Conservation (phyloP, 1,140 invertebrate genomes). For the Drosophila lini region DNA sequence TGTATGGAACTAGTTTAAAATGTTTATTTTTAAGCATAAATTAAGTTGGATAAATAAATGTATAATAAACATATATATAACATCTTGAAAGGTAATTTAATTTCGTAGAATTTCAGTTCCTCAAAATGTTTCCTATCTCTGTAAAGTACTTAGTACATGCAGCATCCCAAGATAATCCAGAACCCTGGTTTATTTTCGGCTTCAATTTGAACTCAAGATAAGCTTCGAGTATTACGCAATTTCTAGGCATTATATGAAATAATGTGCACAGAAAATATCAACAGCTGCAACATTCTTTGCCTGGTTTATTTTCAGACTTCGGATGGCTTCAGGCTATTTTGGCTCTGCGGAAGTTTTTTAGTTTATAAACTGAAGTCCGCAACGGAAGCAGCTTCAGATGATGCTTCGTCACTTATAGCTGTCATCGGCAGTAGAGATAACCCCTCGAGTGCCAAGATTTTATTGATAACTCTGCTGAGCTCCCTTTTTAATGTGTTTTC, state of each 20-base stretch:
- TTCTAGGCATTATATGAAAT: slow-evolving; percentile 8
- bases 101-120: too few species aligned
- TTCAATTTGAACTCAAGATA: slow-evolving; percentile 21
- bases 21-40: background rate
- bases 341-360: slow-evolving; percentile 21
- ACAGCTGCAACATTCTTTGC: slow-evolving; percentile 7
- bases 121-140: background rate
- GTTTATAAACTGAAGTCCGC: slow-evolving; percentile 5
- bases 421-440: slow-evolving; percentile 25
- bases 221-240: slow-evolving; percentile 29
- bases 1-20: slow-evolving; percentile 13
- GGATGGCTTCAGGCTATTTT: slow-evolving; percentile 10
- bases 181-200: slow-evolving; percentile 20
- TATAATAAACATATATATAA: background rate
- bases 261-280: slow-evolving; percentile 10
- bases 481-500: background rate
- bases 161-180: background rate
- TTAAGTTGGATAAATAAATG: background rate
- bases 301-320: background rate
- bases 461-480: slow-evolving; percentile 18
- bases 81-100: background rate
- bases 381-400: slow-evolving; percentile 28
- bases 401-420: slow-evolving; percentile 9
- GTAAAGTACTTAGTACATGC: background rate
- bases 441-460: slow-evolving; percentile 27